phyloP scores from a whole-genome alignment of 2,113 vertebrate species.

The Dermatemys mawii region DNA sequence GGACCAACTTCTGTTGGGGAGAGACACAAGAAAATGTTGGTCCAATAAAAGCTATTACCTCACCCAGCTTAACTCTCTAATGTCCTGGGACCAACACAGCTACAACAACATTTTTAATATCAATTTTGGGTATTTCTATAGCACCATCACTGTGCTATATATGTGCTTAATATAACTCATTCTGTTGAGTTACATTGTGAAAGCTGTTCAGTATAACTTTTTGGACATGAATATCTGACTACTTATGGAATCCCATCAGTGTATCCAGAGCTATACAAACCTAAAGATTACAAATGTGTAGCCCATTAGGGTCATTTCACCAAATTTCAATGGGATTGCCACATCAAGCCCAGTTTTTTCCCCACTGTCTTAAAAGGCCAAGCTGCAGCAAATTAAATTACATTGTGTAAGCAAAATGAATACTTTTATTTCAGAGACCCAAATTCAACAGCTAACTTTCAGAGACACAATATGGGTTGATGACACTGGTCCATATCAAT shows the following conservation, averaged over 20 bases:
- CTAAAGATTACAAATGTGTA: background rate
- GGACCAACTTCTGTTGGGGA: background rate
- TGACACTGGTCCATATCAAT: background rate
- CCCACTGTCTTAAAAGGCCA: conserved; percentile 32
- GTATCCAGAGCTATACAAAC: background rate
- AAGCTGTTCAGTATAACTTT: background rate
- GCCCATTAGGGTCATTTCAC: background rate
- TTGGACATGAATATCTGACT: background rate
- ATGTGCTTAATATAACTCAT: background rate
- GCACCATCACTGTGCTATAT: background rate
- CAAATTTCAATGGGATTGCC: conserved; percentile 10
- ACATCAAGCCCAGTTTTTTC: background rate
- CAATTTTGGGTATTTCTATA: background rate
- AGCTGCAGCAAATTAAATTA: conserved; percentile 47
- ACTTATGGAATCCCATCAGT: background rate
- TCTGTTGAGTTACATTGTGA: background rate
- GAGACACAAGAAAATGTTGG: background rate
- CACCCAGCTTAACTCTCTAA: background rate
- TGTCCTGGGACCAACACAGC: background rate
- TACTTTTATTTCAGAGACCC: background rate
- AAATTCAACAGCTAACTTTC: background rate
- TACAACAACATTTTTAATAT: background rate
- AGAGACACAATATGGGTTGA: background rate
- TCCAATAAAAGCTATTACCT: background rate
- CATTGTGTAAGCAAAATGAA: background rate